A percentile compares a stretch with the other conserved stretches of the same genome.
Evolutionary conservation across 1,140 invertebrate genomes (phyloP).

Genomic region (Lepidurus couesii): DNA sequence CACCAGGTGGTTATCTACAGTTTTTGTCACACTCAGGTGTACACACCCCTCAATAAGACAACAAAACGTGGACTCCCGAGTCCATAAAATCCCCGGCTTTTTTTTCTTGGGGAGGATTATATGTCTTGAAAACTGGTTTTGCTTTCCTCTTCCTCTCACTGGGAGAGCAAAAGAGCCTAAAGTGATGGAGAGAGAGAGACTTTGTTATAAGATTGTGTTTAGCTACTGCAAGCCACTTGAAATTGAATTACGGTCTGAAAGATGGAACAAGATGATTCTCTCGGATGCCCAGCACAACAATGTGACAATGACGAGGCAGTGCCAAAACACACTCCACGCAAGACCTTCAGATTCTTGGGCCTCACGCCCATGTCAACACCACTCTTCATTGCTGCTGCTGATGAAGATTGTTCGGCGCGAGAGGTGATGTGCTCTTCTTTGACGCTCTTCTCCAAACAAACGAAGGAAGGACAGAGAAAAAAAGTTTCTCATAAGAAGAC

Average conservation of each 20-base stretch:
- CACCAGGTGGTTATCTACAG: background rate
- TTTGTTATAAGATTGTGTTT: background rate
- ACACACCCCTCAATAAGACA: background rate
- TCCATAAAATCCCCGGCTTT: background rate
- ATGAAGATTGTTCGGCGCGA: conserved; percentile 14
- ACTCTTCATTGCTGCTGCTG: conserved; percentile 12
- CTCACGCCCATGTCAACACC: background rate
- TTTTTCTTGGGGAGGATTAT: background rate
- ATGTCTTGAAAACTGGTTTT: background rate
- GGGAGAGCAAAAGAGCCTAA: background rate
- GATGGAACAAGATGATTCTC: background rate
- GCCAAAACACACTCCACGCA: background rate
- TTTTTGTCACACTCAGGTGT: background rate
- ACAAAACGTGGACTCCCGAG: background rate
- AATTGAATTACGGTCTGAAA: conserved; percentile 9
- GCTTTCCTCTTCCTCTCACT: background rate
- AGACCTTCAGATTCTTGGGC: conserved; percentile 8
- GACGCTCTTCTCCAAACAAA: too few relatives aligned
- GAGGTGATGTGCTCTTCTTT: background rate
- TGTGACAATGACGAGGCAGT: background rate
- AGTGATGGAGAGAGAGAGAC: background rate
- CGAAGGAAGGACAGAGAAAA: too few relatives aligned
- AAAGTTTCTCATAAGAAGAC: too few relatives aligned
- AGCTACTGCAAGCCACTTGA: conserved; percentile 6
- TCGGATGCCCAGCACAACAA: background rate